Conservation (phyloP, 2,888 invertebrate species). For the Phymatocera aterrima region DNA sequence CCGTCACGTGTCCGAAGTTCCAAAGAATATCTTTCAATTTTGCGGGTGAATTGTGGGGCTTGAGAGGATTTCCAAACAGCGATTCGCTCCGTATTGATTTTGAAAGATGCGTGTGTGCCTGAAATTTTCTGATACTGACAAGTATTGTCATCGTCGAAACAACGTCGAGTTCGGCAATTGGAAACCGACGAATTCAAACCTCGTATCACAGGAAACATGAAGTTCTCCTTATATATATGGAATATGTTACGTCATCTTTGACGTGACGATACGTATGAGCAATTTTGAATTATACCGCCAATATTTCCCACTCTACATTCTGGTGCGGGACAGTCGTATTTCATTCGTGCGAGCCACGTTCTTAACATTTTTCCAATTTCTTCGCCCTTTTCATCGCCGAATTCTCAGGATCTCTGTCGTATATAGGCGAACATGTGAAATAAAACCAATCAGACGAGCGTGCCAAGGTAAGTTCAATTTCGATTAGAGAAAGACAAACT, state of each 20-base stretch:
- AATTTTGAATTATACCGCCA: background rate
- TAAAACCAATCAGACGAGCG: slow-evolving; percentile 7
- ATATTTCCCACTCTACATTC: background rate
- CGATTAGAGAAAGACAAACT: background rate
- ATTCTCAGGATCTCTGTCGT: background rate
- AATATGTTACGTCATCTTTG: too few species aligned
- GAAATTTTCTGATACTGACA: background rate
- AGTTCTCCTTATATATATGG: too few species aligned
- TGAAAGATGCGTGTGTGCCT: background rate
- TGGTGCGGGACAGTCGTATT: background rate
- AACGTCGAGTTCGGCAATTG: background rate
- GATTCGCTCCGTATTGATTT: background rate
- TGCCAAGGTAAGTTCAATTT: background rate
- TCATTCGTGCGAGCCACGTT: background rate
- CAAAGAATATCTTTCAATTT: background rate
- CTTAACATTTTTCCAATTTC: background rate
- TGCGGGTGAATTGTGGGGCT: background rate
- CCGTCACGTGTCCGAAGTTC: slow-evolving; percentile 12
- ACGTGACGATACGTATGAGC: background rate
- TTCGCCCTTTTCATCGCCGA: background rate
- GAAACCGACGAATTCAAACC: too few species aligned
- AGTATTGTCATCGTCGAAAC: background rate
- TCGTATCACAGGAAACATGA: too few species aligned
- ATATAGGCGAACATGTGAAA: background rate
- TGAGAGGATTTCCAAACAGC: background rate